Percentiles rank a stretch among this genome's conserved stretches.
Evolutionary conservation across 2,888 invertebrate genomes (phyloP).

Genomic region (Slavum lentiscoides): DNA sequence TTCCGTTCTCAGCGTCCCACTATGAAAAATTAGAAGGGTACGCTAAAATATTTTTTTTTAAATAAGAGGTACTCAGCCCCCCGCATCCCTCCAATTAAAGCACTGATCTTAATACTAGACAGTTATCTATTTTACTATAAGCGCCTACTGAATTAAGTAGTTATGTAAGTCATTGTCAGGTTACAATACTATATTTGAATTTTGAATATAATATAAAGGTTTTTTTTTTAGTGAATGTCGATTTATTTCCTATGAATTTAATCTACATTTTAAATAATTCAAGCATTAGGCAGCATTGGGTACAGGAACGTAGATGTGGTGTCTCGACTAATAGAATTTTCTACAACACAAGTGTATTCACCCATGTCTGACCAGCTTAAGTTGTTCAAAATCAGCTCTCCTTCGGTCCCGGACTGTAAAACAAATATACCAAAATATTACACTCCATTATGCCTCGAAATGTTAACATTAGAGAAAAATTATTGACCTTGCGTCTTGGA

Average conservation of each 20-base stretch:
- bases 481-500: slow-evolving; percentile 32
- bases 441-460: background rate
- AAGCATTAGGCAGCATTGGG: slow-evolving; percentile 62
- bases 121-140: slow-evolving; percentile 1
- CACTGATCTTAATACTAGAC: background rate
- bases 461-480: background rate
- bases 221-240: background rate
- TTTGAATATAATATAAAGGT: background rate
- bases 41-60: too few species aligned
- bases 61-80: too few species aligned
- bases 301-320: slow-evolving; percentile 73
- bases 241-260: background rate
- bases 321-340: slow-evolving; percentile 69
- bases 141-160: background rate
- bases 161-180: background rate
- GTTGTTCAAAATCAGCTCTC: slow-evolving; percentile 68
- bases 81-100: too few species aligned
- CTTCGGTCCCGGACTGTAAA: slow-evolving; percentile 39
- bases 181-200: slow-evolving; percentile 15
- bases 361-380: slow-evolving; percentile 83
- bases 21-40: too few species aligned
- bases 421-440: background rate
- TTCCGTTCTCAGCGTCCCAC: too few species aligned
- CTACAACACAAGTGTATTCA: slow-evolving; percentile 74
- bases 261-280: background rate